A percentile compares a stretch with the other conserved stretches of the same genome.
phyloP scores from a whole-genome alignment of 2,888 invertebrate species.

The Caradrina clavipalpis region DNA sequence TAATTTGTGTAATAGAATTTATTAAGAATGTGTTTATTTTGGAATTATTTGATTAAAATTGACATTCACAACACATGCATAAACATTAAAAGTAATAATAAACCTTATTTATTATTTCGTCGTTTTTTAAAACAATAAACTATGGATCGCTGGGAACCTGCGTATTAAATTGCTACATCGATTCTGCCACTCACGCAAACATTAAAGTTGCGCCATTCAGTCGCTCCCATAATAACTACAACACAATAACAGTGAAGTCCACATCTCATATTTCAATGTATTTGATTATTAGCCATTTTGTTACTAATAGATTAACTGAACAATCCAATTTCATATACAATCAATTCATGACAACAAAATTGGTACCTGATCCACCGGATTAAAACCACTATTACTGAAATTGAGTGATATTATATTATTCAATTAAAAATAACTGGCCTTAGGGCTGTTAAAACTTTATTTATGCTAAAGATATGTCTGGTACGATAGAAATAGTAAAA shows the following conservation, averaged over 20 bases:
- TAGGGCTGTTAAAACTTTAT: background rate
- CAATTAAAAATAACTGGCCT: constrained; percentile 7
- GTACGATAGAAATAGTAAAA: too few species aligned
- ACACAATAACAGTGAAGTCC: background rate
- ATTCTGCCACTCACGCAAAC: background rate
- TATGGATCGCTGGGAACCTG: background rate
- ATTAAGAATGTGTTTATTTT: background rate
- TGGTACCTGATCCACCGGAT: constrained; percentile 19
- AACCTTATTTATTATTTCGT: background rate
- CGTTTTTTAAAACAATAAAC: too few species aligned
- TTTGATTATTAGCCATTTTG: background rate
- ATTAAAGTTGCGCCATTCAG: background rate
- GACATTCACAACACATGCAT: background rate
- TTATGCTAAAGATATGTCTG: background rate
- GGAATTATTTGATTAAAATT: background rate
- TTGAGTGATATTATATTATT: constrained; percentile 13
- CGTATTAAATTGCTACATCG: background rate
- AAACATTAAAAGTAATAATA: background rate
- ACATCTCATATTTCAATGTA: background rate
- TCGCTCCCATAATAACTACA: background rate
- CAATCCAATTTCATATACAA: constrained; percentile 20
- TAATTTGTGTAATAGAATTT: background rate
- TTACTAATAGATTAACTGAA: constrained; percentile 21
- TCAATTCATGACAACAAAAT: constrained; percentile 36
- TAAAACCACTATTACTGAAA: constrained; percentile 16